These are phyloP conservation scores for Apomyelois bistriatella DNA, from an alignment of 2,888 invertebrate species.

Conservation along the genomic window DNA sequence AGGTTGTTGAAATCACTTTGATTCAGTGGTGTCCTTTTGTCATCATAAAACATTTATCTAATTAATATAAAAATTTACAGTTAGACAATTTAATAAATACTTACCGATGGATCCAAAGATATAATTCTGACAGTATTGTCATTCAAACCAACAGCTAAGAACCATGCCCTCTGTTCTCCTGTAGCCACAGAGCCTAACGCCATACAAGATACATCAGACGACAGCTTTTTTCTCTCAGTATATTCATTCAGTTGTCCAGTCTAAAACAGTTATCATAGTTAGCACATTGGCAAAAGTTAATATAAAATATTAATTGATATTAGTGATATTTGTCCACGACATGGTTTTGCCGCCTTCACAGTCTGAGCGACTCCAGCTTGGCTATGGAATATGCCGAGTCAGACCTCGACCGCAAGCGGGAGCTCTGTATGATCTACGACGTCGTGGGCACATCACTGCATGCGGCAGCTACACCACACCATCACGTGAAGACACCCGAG, in stretches of 20 bases:
- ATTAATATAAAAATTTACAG: neutral
- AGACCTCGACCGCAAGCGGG: slow-evolving; percentile 73
- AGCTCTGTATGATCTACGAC: slow-evolving; percentile 81
- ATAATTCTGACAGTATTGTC: slow-evolving; percentile 99
- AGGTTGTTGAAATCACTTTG: slow-evolving; percentile 69
- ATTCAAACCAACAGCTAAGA: slow-evolving; percentile 96
- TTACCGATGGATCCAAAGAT: slow-evolving; percentile 94
- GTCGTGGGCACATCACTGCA: slow-evolving; percentile 79
- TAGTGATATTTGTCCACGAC: slow-evolving; percentile 75
- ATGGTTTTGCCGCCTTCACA: slow-evolving; percentile 86
- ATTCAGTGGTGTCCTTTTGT: slow-evolving; percentile 77
- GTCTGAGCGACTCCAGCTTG: slow-evolving; percentile 84
- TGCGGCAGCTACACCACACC: slow-evolving; percentile 76
- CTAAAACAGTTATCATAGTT: slow-evolving; percentile 65
- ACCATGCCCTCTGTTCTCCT: slow-evolving; percentile 97
- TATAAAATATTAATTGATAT: neutral
- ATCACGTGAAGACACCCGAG: slow-evolving; percentile 48
- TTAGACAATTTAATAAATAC: slow-evolving; percentile 25
- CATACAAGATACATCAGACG: slow-evolving; percentile 99
- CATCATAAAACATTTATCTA: slow-evolving; percentile 50
- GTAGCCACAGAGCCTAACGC: slow-evolving; percentile 96
- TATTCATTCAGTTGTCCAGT: slow-evolving; percentile 99
- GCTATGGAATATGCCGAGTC: slow-evolving; percentile 87
- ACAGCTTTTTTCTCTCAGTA: slow-evolving; percentile 97
- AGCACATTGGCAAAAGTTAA: neutral